A percentile compares a stretch with the other conserved stretches of the same genome.
Evolutionary conservation across 2,888 invertebrate species (phyloP).

Genomic region (Lepidocyrtoides sp.): DNA sequence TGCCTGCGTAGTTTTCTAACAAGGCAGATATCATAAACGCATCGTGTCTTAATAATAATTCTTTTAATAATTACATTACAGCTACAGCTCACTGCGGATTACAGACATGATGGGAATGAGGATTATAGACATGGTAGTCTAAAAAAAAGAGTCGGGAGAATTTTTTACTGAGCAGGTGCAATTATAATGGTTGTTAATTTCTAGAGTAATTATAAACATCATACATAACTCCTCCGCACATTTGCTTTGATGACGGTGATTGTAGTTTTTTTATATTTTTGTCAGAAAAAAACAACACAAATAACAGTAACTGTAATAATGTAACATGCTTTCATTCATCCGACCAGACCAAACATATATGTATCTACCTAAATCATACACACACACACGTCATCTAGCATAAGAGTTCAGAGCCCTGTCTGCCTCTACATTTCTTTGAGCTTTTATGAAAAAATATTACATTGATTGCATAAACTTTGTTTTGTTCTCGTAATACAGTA

Average conservation of each 20-base stretch:
- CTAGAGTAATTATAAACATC: slow-evolving; percentile 41
- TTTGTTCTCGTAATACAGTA: not conserved
- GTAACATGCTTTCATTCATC: slow-evolving; percentile 9
- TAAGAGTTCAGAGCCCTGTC: slow-evolving; percentile 60
- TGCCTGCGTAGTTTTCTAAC: not conserved
- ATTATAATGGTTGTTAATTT: slow-evolving; percentile 49
- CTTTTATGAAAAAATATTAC: slow-evolving; percentile 38
- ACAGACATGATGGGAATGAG: no score
- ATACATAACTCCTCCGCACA: slow-evolving; percentile 3
- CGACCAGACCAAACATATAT: not conserved
- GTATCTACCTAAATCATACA: not conserved
- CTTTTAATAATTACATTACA: no score
- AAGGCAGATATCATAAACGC: not conserved
- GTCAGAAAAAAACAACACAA: not conserved
- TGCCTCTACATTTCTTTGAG: slow-evolving; percentile 4
- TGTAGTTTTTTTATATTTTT: not conserved
- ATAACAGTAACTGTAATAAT: not conserved
- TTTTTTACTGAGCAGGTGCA: slow-evolving; percentile 56
- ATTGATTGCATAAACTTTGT: slow-evolving; percentile 38
- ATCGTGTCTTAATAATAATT: no score
- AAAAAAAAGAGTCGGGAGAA: slow-evolving; percentile 18
- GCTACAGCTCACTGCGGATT: no score
- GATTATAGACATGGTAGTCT: not conserved
- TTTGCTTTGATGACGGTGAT: not conserved
- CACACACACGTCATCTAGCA: not conserved